phyloP scores from a whole-genome alignment of 2,888 invertebrate species.

The Drosophila siamana region DNA sequence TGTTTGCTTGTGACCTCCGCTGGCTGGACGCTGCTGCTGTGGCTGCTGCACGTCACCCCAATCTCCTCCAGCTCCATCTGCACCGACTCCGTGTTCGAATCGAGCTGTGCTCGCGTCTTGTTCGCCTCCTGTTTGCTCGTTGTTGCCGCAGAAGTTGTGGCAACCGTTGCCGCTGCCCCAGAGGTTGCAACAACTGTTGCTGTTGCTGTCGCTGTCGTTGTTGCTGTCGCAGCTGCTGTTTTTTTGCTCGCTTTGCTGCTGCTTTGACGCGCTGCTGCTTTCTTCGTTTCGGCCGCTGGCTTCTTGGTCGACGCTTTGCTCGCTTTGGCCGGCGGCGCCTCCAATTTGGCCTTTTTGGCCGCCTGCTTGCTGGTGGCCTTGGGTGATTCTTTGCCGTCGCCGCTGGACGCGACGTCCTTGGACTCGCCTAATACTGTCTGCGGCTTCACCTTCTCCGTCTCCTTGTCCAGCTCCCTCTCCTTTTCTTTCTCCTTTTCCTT shows the following conservation, averaged over 20 bases:
- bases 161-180: background rate
- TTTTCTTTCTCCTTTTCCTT: conserved; percentile 32
- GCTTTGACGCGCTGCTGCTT: conserved; percentile 5
- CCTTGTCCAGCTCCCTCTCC: conserved; percentile 46
- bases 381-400: conserved; percentile 44
- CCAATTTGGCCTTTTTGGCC: conserved; percentile 59
- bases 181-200: background rate
- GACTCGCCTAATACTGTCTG: conserved; percentile 41
- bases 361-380: conserved; percentile 47
- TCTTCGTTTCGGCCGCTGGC: conserved; percentile 22
- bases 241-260: conserved; percentile 11
- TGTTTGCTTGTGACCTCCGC: too few relatives aligned
- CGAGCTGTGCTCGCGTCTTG: conserved; percentile 40
- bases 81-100: conserved; percentile 80
- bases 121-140: conserved; percentile 7
- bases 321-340: conserved; percentile 29
- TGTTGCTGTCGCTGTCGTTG: conserved; percentile 6
- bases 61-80: conserved; percentile 82
- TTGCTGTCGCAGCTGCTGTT: conserved; percentile 3
- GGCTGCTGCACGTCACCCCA: background rate
- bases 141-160: conserved; percentile 1
- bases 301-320: conserved; percentile 33
- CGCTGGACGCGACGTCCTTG: conserved; percentile 12
- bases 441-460: conserved; percentile 18
- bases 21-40: background rate